Evolutionary conservation across 2,113 vertebrate genomes (phyloP), one percentile per base, ranked within the genome.

Genomic region (Eleginops maclovinus): DNA sequence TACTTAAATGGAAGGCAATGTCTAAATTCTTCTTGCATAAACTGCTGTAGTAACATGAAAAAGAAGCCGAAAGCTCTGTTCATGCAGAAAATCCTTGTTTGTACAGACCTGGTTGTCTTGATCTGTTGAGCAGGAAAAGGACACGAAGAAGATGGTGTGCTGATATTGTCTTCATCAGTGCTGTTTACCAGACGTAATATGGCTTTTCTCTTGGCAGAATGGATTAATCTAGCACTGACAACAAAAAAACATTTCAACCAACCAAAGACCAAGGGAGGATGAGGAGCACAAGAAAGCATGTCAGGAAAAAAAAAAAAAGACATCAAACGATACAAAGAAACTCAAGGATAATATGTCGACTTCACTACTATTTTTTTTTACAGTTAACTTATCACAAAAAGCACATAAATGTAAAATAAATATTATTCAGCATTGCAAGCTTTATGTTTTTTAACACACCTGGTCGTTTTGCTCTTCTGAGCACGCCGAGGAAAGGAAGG

Each of bases 21-120:
- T 53, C 19, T 54, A 51, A 24, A 40, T 2, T 49, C 3, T 47
- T 11, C 16, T 73, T 9, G 22, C 55, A 55, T 41, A 40, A 7
- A 53, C 17, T 31, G 19, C 14, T 14, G 2, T 49, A 14, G 8
- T 9, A 66, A 53, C 2, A 51, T 2, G 4, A 28, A 55, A 31
- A 66, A 5, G 13, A 28, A 36, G 49, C 16, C 7, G 53, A 19
- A 36, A n/a, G 26, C 28, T 11, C 17, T 16, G 40, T 22, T 40
- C 24, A 26, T 15, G 62, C 11, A 13, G 64, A 31, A 36, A 10
- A 17, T 14, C 19, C 14, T 1, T 21, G 44, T 60, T 22, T 15
- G 16, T 51, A 78, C 73, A 56, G 17, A 93, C 88, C 89, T 88
- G 65, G 44, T 6, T 16, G 9, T 31, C 19, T 59, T 83, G 46